phyloP scores from a whole-genome alignment of 2,113 vertebrate species.

The Triplophysa dalaica region DNA sequence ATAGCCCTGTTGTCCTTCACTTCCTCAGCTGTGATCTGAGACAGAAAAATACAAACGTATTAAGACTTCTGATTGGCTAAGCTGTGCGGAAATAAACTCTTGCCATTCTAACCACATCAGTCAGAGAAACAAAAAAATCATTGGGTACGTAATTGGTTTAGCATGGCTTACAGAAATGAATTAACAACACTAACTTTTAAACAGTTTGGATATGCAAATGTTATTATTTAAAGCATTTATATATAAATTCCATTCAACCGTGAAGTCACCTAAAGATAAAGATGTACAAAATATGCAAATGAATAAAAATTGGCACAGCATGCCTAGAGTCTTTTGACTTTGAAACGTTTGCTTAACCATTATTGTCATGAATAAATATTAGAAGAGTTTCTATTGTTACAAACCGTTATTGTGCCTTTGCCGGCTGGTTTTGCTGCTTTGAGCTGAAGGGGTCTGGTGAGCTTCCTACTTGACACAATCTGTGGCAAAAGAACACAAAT shows the following conservation, averaged over 20 bases:
- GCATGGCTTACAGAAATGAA: not conserved
- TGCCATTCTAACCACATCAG: not conserved
- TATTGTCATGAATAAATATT: not conserved
- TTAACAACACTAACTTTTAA: not conserved
- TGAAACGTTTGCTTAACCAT: not conserved
- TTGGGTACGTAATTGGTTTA: not conserved
- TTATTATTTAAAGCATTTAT: not conserved
- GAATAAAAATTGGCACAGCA: too few relatives aligned
- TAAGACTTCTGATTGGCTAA: not conserved
- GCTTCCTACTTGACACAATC: constrained; percentile 85
- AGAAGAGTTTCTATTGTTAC: constrained; percentile 37
- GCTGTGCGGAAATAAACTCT: not conserved
- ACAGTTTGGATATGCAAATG: not conserved
- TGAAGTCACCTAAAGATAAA: constrained; percentile 7
- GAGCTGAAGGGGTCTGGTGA: constrained; percentile 83
- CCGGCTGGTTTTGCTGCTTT: constrained; percentile 90
- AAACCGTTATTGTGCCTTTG: constrained; percentile 81
- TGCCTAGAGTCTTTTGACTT: not conserved
- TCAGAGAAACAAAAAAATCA: not conserved
- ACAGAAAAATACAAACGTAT: constrained; percentile 14
- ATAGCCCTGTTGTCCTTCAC: constrained; percentile 85
- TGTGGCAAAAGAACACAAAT: constrained; percentile 51
- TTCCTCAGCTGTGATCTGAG: constrained; percentile 86
- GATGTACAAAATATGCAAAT: constrained; percentile 32
- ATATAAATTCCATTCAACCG: not conserved